Base-by-base conservation (phyloP, 2,113 vertebrate species). In the Protomyctophum bolini region DNA sequence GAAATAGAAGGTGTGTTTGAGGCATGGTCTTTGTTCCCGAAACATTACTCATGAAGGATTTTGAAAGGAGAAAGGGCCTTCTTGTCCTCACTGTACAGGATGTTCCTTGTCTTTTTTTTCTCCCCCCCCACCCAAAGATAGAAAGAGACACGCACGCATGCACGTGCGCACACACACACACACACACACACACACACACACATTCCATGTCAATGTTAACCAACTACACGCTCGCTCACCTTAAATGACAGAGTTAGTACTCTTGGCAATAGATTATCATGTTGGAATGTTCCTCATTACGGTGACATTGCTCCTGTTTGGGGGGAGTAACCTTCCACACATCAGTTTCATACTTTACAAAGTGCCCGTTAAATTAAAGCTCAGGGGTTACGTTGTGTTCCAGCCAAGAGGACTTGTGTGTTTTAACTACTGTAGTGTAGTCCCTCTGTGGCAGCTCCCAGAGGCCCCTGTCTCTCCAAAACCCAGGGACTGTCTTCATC, bases 351-450 rank as follows among this genome's bases (percentile, higher is more conserved):
- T 77, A 77, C 69, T 73, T 75, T 68, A 58, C 70, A 80, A 83
- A 86, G 76, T 78, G 83, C 63, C 59, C 79, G 77, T 86, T 41
- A 84, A 86, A 87, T 87, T 74, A 73, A 70, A 70, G 75, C 77
- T 83, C 57, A 55, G 75, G 73, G 62, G 80, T 73, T 64, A 75
- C 83, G 3, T 81, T 67, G 10, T 76, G 75, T 74, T 61, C 72
- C 83, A 84, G 68, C 62, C 73, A 10, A 70, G n/a, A 76, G 77
- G 83, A 73, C 62, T 67, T 64, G 79, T 70, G 77, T 49, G 57
- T 65, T 21, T 21, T 70, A 63, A 82, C 68, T 41, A 41, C 33
- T 41, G 33, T 77, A 62, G 69, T 73, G 33, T 77, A 62, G 69
- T 73, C 33, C 33, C 33, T 67, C 62, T 46, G 11, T 59, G 62